Base-by-base conservation (phyloP, 2,113 vertebrate species). In the Ptilonorhynchus violaceus region DNA sequence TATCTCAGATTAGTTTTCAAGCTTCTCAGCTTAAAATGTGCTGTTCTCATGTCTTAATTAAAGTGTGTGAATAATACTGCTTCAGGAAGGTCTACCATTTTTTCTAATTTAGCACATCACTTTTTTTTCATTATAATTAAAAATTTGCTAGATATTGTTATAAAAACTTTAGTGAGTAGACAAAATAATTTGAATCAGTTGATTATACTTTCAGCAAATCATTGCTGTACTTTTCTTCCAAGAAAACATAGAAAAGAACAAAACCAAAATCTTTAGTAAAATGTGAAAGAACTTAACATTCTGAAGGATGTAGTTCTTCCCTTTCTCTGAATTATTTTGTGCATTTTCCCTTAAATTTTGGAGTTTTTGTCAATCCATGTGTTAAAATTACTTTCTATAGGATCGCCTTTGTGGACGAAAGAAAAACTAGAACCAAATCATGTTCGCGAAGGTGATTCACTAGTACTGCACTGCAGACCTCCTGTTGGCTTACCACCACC, bases 391-490 rank as follows among this genome's bases (percentile, higher is more conserved):
- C 63, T 90, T 93, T 91, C 42, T 76, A 8, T 95, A 99, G 99
- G 99, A 85, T 99, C 99, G 7, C 99, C 99, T 47, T 97, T 99
- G 96, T 99, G 99, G 99, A 99, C 99, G 0, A 99, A 99, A 98
- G 99, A 99, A 98, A 99, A 96, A 88, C 98, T 99, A 63, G 98
- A 99, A 89, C 98, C 99, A 74, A 98, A 99, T 68, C 93, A 97
- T 1, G 98, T 99, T 77, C 98, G 92, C 60, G 98, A 99, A 96
- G 99, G 99, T 21, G 98, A 98, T 88, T 97, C 98, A 42, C 92
- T 99, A 59, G 98, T 99, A 44, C 97, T 99, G 69, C 98, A 98
- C 58, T 99, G 99, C 89, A 98, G 98, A 76, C 99, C 99, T n/a
- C 99, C 99, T 6, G 96, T 98, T 52, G 99, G 99, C 82, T 98